phyloP scores from a whole-genome alignment of 2,888 invertebrate genomes.

The Bedellia somnulentella region DNA sequence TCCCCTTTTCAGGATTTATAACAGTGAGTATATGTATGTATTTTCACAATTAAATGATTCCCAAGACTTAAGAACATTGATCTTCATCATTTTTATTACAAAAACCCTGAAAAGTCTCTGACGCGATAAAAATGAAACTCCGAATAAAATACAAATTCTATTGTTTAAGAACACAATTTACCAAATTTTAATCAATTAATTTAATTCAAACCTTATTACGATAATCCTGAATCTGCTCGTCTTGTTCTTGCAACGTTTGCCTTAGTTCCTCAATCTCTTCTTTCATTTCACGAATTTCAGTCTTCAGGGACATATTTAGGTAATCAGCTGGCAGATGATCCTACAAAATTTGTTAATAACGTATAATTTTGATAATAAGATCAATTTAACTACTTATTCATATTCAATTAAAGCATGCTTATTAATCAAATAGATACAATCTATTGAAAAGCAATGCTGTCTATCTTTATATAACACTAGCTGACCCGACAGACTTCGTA shows the following conservation, averaged over 20 bases:
- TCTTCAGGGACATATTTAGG: slow-evolving; percentile 25
- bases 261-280: slow-evolving; percentile 38
- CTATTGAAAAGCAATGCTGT: neutral
- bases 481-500: too few species aligned
- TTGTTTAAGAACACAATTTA: neutral
- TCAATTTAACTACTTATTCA: slow-evolving; percentile 10
- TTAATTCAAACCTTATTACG: slow-evolving; percentile 37
- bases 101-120: too few species aligned
- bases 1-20: too few species aligned
- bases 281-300: slow-evolving; percentile 26
- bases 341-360: too few species aligned
- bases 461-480: too few species aligned
- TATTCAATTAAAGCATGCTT: too few species aligned
- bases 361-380: too few species aligned
- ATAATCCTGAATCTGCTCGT: slow-evolving; percentile 39
- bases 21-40: too few species aligned
- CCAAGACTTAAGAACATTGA: too few species aligned
- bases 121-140: too few species aligned
- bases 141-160: slow-evolving; percentile 7
- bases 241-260: slow-evolving; percentile 27
- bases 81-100: too few species aligned
- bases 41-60: too few species aligned
- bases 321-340: slow-evolving; percentile 25
- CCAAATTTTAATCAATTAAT: neutral
- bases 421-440: neutral